phyloP scores from a whole-genome alignment of 2,113 vertebrate species.

The Gopherus evgoodei region DNA sequence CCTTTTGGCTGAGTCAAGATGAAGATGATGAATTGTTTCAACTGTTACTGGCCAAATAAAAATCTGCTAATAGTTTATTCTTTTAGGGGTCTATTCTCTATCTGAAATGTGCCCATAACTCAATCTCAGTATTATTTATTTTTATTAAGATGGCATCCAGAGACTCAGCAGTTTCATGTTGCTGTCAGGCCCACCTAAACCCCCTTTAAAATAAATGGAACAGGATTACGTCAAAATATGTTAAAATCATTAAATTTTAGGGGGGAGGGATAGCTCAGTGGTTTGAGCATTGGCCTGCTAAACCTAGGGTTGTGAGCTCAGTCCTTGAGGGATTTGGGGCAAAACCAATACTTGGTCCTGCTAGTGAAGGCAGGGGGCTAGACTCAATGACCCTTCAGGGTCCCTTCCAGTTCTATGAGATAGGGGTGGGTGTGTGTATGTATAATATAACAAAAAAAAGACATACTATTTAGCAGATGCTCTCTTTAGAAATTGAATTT shows the following conservation, averaged over 20 bases:
- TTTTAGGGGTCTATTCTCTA: neutral
- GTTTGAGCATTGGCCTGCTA: too few species aligned
- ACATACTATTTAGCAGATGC: neutral
- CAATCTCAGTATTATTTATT: neutral
- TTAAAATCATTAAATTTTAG: neutral
- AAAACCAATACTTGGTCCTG: too few species aligned
- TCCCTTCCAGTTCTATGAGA: too few species aligned
- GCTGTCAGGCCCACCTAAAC: neutral
- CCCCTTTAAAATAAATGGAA: neutral
- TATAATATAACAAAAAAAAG: too few species aligned
- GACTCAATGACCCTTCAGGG: too few species aligned
- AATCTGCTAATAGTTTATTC: accelerated
- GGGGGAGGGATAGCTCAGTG: too few species aligned
- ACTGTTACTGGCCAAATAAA: neutral
- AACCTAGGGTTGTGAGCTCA: too few species aligned
- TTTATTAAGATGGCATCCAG: neutral
- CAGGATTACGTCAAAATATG: neutral
- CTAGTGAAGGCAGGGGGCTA: too few species aligned
- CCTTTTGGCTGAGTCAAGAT: neutral
- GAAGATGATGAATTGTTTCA: neutral
- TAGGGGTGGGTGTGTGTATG: too few species aligned
- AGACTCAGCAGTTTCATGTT: neutral
- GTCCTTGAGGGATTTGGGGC: too few species aligned
- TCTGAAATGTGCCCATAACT: neutral
- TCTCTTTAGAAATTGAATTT: neutral